Base-by-base conservation (phyloP, 2,797 vertebrate genomes). In the Parotocinclus haroldoi region DNA sequence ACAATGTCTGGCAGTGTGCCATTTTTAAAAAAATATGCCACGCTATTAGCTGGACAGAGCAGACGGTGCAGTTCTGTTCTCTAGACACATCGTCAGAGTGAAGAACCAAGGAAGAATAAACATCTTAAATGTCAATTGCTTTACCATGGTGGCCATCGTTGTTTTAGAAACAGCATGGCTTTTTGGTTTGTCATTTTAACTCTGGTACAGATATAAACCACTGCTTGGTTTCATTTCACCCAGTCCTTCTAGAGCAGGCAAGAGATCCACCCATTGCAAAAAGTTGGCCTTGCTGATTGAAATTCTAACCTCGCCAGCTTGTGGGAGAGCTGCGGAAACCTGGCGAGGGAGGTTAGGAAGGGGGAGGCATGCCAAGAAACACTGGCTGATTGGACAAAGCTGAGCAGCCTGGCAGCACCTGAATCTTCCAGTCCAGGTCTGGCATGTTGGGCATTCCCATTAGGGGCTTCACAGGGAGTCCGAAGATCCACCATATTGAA, bases 351-450 rank as follows among this genome's bases (percentile, higher is more conserved):
- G 69, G 40, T 65, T 64, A 52, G 54, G 45, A 51, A 17, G 57
- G 50, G 58, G 38, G 69, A 65, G 39, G 57, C 61, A 68, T 18
- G 45, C 72, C 60, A 67, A 69, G 66, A 65, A 70, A 49, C 56
- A 51, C 60, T 38, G 63, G 27, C 50, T 71, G 69, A 75, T 73
- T 78, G 70, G 73, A 73, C 64, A 62, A 52, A 65, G 63, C 56
- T 60, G 66, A 75, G 59, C 45, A 68, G 63, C 37, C 67, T 78
- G 76, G 68, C 76, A 75, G 59, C 60, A 71, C 57, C 60, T 55
- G 63, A 61, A 68, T 68, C 59, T 54, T 56, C 42, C 54, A 37
- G 27, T 53, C 63, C 72, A 69, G 65, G 49, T 9, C 68, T 62
- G 62, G 40, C 57, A 55, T 49, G 19, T 53, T 64, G 64, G 44